Base-by-base conservation (phyloP, 2,797 vertebrate species). In the Orestias chungarensis region DNA sequence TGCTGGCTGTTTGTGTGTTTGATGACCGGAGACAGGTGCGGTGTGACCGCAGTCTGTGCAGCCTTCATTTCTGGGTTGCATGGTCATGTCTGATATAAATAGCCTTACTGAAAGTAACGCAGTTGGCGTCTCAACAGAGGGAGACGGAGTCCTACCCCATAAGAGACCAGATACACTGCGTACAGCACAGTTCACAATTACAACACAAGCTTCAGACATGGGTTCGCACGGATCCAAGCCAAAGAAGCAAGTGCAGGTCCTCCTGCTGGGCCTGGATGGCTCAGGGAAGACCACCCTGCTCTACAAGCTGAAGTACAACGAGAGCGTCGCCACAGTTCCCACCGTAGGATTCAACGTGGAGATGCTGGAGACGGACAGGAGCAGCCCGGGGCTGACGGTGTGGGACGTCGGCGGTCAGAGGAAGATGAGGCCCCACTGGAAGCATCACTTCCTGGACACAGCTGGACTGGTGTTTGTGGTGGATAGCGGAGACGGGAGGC, bases 381-480 rank as follows among this genome's bases (percentile, higher is more conserved):
- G 76, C 81, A 57, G 82, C 85, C 91, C 82, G 0, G 74, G 79
- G 0, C 59, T 99, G 85, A 98, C 94, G 0, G 80, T 98, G 71
- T 99, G 97, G 97, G 98, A 99, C 7, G 90, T 99, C 0, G 98
- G 98, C 27, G 98, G 97, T 0, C 97, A 99, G 82, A 89, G 46
- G 65, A 94, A 84, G 68, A 96, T 97, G 93, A 93, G 95, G 73
- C 88, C 89, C 23, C 92, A 93, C 85, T 98, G 97, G 97, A 94
- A 67, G 55, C 87, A 95, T 84, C 94, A 95, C 87, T 95, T 96
- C 38, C 85, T 93, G 25, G 96, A 96, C 73, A 94, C 91, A 0
- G 92, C 89, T 1, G 88, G 91, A 33, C 92, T 97, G 8, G 74
- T 98, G 79, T 98, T 96, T 5, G 95, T 96, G 70, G 91, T 97